Conservation (phyloP, 2,113 vertebrate species). For the Nyctereutes procyonoides region DNA sequence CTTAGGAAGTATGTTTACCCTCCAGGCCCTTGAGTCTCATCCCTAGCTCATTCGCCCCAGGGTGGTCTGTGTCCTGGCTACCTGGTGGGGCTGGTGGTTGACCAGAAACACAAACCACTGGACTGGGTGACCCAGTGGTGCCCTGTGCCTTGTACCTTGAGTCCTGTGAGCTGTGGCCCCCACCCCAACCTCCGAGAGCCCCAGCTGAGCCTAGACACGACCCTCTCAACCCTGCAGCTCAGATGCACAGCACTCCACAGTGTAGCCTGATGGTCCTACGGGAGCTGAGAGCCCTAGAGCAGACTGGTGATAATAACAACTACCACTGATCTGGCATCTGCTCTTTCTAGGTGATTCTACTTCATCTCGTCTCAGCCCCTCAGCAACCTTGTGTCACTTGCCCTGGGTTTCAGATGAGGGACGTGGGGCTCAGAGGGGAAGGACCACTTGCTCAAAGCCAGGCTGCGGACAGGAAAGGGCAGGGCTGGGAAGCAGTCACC, state of each 20-base stretch:
- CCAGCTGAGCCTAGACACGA: background rate
- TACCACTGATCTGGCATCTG: background rate
- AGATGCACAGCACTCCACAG: background rate
- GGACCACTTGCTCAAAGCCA: background rate
- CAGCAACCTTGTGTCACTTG: background rate
- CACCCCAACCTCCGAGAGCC: background rate
- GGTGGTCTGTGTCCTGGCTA: background rate
- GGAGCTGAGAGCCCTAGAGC: background rate
- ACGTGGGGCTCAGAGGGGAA: background rate
- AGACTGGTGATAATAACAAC: no score
- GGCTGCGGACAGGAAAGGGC: background rate
- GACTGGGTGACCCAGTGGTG: background rate
- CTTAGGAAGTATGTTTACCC: background rate
- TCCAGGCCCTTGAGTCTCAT: background rate
- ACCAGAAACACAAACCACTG: background rate
- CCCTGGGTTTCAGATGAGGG: background rate
- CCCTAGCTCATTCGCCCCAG: background rate
- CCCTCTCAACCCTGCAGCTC: background rate
- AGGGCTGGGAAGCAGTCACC: background rate
- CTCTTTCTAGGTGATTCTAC: background rate
- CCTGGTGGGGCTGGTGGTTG: fast-evolving
- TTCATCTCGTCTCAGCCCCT: background rate
- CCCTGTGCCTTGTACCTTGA: background rate
- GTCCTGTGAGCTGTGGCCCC: background rate
- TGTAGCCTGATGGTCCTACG: background rate